Evolutionary conservation across 1,140 invertebrate species (phyloP).

Genomic region (Brachystomella parvula): DNA sequence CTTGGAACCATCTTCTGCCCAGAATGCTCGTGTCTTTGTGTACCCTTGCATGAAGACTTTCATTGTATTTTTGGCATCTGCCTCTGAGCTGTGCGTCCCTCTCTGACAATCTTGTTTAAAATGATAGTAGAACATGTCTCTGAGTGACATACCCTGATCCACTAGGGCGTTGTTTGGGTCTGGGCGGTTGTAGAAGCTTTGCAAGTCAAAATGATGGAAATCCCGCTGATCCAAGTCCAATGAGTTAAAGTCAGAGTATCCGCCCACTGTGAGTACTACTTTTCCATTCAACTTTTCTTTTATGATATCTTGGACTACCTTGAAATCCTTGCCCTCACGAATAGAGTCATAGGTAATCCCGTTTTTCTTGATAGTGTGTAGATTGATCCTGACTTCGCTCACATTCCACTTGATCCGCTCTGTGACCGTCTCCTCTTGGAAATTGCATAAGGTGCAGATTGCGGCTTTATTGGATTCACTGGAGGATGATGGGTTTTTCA

Average conservation of each 20-base stretch:
- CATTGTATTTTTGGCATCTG: background rate
- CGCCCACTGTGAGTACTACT: background rate
- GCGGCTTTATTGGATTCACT: background rate
- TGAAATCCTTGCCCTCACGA: background rate
- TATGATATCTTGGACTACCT: background rate
- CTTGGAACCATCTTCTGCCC: no score
- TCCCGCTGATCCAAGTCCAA: background rate
- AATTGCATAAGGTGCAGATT: background rate
- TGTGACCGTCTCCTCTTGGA: background rate
- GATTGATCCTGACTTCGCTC: background rate
- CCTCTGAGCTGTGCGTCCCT: background rate
- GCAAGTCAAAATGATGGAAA: background rate
- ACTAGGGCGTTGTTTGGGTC: background rate
- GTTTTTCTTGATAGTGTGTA: background rate
- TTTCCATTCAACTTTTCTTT: background rate
- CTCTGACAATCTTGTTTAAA: background rate
- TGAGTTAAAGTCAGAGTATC: background rate
- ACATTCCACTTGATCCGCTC: background rate
- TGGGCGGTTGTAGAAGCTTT: background rate
- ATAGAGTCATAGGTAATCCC: background rate
- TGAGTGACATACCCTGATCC: background rate
- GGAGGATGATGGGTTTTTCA: background rate
- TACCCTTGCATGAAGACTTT: background rate
- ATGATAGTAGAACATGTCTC: conserved; percentile 1
- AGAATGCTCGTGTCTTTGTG: background rate